A percentile compares a stretch with the other conserved stretches of the same genome.
Evolutionary conservation across 2,797 vertebrate species (phyloP).

Genomic region (Myotis daubentonii): DNA sequence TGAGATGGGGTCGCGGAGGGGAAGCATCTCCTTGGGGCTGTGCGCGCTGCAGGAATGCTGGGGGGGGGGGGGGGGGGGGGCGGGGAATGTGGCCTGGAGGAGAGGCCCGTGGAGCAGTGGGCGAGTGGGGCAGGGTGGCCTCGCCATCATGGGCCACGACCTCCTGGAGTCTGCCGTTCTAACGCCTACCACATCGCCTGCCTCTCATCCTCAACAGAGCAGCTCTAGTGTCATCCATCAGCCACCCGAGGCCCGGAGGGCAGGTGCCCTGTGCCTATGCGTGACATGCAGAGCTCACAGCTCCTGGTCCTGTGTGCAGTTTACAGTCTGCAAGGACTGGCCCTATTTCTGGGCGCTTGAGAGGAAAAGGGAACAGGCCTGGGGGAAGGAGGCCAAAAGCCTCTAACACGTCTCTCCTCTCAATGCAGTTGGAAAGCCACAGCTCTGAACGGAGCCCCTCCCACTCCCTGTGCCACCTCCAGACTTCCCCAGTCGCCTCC

Average conservation of each 20-base stretch:
- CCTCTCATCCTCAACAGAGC: neutral
- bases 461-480: neutral
- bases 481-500: neutral
- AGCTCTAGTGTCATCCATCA: neutral
- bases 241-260: neutral
- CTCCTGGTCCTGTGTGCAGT: neutral
- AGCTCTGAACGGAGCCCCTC: neutral
- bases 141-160: accelerated
- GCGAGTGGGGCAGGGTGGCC: accelerated
- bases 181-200: accelerated
- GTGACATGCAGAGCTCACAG: neutral
- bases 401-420: neutral
- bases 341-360: neutral
- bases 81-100: neutral
- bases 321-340: neutral
- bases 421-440: neutral
- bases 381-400: neutral
- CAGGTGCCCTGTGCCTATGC: accelerated
- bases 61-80: neutral
- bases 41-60: accelerated
- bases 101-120: neutral
- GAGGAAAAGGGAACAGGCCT: neutral
- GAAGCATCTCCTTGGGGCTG: neutral
- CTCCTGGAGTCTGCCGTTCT: neutral
- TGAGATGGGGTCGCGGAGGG: accelerated